Base-by-base conservation (phyloP, 2,797 vertebrate species). In the Ptychobarbus kaznakovi region DNA sequence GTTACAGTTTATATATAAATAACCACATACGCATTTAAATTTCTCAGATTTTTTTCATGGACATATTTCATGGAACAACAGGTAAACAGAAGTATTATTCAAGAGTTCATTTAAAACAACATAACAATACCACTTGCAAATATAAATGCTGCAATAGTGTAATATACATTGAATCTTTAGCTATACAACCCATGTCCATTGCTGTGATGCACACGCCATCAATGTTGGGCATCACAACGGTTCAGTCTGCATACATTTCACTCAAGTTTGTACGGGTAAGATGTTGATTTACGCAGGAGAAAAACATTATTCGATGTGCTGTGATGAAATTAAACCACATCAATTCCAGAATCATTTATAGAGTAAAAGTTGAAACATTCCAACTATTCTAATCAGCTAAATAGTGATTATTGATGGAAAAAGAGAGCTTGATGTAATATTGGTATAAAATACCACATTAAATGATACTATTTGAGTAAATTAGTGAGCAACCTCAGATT, bases 261-360 rank as follows among this genome's bases (percentile, higher is more conserved):
- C 32, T 94, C 93, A 93, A 93, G 93, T 94, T 93, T 87, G 88
- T 87, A 82, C 90, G 86, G 91, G 38, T 87, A 87, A 89, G 32
- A 88, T 56, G 80, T 73, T 25, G 25, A 86, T 40, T 28, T 84
- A 81, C 83, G 70, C 42, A 58, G 46, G 32, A 51, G 92, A 91
- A 92, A 92, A 92, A 92, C 88, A 87, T 88, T 74, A 82, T 83
- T 82, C 80, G 73, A 49, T 73, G 89, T 81, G 28, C 70, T 15
- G 42, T 11, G 20, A 56, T 25, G 16, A 82, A 49, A 73, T 63
- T 22, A n/a, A 74, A 74, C 40, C 2, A 25, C 68, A 82, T 32
- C 51, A 72, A 58, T 73, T 61, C 15, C 42, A 74, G 69, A 74
- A 65, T 63, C 40, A 46, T 74, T 49, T 38, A 73, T 16, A 75